These are phyloP conservation scores for Patiria miniata DNA, from an alignment of 35 echinoderm and acorn worm species.

Conservation along the genomic window DNA sequence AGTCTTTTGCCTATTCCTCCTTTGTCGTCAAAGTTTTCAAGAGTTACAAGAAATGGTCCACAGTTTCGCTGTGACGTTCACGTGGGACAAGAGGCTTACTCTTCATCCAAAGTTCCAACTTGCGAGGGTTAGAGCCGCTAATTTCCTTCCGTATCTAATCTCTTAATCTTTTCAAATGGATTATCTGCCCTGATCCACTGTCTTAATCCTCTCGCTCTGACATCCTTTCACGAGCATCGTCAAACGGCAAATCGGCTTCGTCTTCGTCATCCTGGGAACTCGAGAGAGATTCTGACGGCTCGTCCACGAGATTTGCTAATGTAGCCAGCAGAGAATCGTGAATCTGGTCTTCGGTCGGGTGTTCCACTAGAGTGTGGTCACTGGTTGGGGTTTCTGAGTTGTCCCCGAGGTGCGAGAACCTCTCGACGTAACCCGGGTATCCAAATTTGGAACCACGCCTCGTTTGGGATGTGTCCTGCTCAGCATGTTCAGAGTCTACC, in stretches of 20 bases:
- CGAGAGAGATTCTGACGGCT: not conserved
- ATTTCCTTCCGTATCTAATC: no score
- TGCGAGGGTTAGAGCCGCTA: no score
- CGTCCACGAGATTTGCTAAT: not conserved
- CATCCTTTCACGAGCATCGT: constrained; percentile 7
- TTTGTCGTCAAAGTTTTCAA: no score
- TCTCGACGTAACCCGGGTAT: not conserved
- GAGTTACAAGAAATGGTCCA: no score
- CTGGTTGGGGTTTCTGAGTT: not conserved
- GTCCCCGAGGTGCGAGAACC: not conserved
- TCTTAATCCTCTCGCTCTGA: not conserved
- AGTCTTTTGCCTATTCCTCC: no score
- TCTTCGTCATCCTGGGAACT: not conserved
- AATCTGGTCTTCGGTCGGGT: not conserved
- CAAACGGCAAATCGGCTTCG: constrained; percentile 5
- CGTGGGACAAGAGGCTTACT: no score
- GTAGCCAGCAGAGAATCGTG: not conserved
- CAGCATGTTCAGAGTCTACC: not conserved
- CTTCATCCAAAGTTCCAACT: no score
- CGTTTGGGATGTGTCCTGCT: not conserved
- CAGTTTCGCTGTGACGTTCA: no score
- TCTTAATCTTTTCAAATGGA: no score
- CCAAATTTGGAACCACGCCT: not conserved
- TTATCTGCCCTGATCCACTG: no score
- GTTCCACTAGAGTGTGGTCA: not conserved